phyloP scores from a whole-genome alignment of 2,888 invertebrate genomes.

The Melangyna quadrimaculata region DNA sequence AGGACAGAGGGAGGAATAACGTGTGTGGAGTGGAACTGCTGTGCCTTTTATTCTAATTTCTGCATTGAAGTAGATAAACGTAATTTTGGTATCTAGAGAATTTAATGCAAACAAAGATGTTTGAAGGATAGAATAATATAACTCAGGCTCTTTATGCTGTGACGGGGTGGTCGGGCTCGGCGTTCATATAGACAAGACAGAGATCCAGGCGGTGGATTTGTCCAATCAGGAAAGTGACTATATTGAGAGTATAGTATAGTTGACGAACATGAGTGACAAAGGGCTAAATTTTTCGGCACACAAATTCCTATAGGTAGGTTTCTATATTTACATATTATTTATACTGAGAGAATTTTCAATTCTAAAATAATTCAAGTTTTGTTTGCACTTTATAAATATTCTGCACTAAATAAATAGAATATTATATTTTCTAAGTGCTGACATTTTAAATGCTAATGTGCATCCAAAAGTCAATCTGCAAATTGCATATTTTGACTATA shows the following conservation, averaged over 20 bases:
- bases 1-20: slow-evolving; percentile 17
- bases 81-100: slow-evolving; percentile 27
- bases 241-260: not conserved
- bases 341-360: not conserved
- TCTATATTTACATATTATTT: not conserved
- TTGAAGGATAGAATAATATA: slow-evolving; percentile 12
- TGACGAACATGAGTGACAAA: slow-evolving; percentile 15
- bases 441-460: not conserved
- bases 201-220: not conserved
- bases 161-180: no score
- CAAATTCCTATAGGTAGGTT: not conserved
- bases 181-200: not conserved
- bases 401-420: not conserved
- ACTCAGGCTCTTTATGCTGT: not conserved
- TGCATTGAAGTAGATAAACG: slow-evolving; percentile 37
- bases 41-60: slow-evolving; percentile 55
- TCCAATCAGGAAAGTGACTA: slow-evolving; percentile 5
- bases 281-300: not conserved
- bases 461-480: not conserved
- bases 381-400: not conserved
- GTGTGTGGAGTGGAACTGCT: not conserved
- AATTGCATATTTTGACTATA: not conserved
- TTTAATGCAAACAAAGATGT: slow-evolving; percentile 32
- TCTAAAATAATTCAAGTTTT: not conserved
- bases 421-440: not conserved